Base-by-base conservation (phyloP, 2,888 invertebrate genomes). In the Synergus itoensis region DNA sequence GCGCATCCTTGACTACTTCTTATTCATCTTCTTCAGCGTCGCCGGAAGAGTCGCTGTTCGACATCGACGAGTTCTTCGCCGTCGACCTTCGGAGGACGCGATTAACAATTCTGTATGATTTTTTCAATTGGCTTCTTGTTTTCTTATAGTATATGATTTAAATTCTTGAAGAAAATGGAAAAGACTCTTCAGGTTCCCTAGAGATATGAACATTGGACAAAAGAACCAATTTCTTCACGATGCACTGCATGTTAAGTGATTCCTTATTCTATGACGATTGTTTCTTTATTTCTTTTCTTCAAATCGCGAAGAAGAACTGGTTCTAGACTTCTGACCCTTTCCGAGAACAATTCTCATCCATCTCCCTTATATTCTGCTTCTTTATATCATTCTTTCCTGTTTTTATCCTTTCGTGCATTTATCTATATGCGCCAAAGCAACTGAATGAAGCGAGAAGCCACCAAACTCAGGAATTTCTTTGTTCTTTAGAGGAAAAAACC, bases 21-120 rank as follows among this genome's bases (percentile, higher is more conserved):
- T 79, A 78, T 78, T 81, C 77, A 28, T 76, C 60, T 53, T 69
- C 18, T 76, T 83, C 83, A 84, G 82, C 82, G 80, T 73, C 76
- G 73, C 69, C 41, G 77, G 36, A 80, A 75, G 77, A 67, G 60
- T 80, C 67, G 14, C 76, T 73, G 43, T 67, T 67, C n/a, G n/a
- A 67, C 43, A 67, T 43, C 43, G 18, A 21, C 9, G 12, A 48
- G 48, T 48, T 69, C 81, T 80, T 75, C 76, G 79, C 67, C 80
- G 83, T 81, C 82, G 85, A 78, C 88, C 87, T 88, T 88, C 85
- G 76, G 81, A 86, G 84, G 84, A 82, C 85, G 83, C 69, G 28
- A 28, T 28, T 28, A 28, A 2, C 28, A 28, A 28, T 28, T 28
- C 28, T 28, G 28, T 28, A 28, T 2, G 48, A 48, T 12, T 12